These are phyloP conservation scores for Criorhina ranunculi DNA, from an alignment of 2,888 invertebrate species.

Conservation along the genomic window DNA sequence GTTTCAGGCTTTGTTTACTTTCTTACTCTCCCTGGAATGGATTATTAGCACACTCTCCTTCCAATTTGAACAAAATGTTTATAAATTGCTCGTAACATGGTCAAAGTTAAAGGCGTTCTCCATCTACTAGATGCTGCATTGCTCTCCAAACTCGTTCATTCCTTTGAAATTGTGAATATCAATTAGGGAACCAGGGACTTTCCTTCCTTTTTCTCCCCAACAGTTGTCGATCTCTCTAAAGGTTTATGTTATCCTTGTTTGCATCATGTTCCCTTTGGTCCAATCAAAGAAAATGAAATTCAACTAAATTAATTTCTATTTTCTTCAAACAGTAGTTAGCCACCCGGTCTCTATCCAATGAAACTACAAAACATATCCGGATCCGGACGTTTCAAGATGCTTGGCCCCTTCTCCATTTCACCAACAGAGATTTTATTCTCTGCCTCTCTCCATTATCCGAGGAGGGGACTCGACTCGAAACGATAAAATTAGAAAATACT, in stretches of 20 bases:
- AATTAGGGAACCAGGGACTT: conserved; percentile 22
- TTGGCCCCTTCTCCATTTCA: background rate
- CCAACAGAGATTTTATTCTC: background rate
- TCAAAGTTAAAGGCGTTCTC: background rate
- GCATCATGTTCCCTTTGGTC: conserved; percentile 31
- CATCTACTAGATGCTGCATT: background rate
- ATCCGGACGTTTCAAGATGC: conserved; percentile 27
- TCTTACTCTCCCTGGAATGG: too few relatives aligned
- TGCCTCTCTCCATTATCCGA: conserved; percentile 17
- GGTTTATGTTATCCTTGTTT: conserved; percentile 31
- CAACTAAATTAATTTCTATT: conserved; percentile 56
- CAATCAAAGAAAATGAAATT: conserved; percentile 39
- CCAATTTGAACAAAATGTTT: too few relatives aligned
- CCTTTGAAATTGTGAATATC: conserved; percentile 43
- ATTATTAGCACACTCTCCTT: too few relatives aligned
- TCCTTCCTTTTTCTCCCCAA: too few relatives aligned
- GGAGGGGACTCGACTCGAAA: conserved; percentile 15
- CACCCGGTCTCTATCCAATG: background rate
- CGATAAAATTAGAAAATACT: conserved; percentile 32
- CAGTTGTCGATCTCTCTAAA: conserved; percentile 3
- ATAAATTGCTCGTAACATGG: too few relatives aligned
- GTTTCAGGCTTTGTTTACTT: too few relatives aligned
- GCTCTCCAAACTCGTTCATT: conserved; percentile 2
- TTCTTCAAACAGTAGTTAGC: conserved; percentile 25
- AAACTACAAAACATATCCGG: conserved; percentile 18